Conservation (phyloP, 2,797 vertebrate species). For the Bovichtus variegatus region DNA sequence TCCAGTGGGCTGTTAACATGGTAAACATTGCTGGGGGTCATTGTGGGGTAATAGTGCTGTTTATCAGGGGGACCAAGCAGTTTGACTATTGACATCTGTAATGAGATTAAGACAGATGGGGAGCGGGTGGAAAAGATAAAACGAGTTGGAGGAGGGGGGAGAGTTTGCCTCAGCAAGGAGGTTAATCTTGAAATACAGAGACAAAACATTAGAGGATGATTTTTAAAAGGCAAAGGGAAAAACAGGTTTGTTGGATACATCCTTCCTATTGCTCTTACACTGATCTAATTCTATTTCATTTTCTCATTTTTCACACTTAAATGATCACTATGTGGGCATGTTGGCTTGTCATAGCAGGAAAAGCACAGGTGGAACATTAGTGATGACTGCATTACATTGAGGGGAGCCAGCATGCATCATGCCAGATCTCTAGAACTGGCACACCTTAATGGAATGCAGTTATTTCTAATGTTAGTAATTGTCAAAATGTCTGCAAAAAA, state of each 20-base stretch:
- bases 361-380: slow-evolving; percentile 39
- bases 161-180: slow-evolving; percentile 33
- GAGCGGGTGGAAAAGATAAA: slow-evolving; percentile 62
- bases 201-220: slow-evolving; percentile 23
- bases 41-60: slow-evolving; percentile 74
- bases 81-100: slow-evolving; percentile 81
- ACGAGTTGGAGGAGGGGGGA: slow-evolving; percentile 40
- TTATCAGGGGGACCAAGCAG: slow-evolving; percentile 71
- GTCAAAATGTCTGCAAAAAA: slow-evolving; percentile 12
- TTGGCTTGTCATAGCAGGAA: slow-evolving; percentile 17
- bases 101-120: slow-evolving; percentile 81
- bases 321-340: slow-evolving; percentile 18
- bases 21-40: slow-evolving; percentile 77
- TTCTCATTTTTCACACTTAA: slow-evolving; percentile 8
- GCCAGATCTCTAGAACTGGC: slow-evolving; percentile 9
- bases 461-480: slow-evolving; percentile 18
- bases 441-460: background rate
- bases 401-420: slow-evolving; percentile 3
- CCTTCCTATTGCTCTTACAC: background rate
- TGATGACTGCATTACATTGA: slow-evolving; percentile 13
- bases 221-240: slow-evolving; percentile 6
- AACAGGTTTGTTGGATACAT: slow-evolving; percentile 1
- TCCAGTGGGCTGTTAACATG: slow-evolving; percentile 69
- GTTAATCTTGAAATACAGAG: slow-evolving; percentile 57
- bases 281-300: slow-evolving; percentile 10